Evolutionary conservation across 2,888 invertebrate genomes (phyloP).

Genomic region (Dolichomitus sp.): DNA sequence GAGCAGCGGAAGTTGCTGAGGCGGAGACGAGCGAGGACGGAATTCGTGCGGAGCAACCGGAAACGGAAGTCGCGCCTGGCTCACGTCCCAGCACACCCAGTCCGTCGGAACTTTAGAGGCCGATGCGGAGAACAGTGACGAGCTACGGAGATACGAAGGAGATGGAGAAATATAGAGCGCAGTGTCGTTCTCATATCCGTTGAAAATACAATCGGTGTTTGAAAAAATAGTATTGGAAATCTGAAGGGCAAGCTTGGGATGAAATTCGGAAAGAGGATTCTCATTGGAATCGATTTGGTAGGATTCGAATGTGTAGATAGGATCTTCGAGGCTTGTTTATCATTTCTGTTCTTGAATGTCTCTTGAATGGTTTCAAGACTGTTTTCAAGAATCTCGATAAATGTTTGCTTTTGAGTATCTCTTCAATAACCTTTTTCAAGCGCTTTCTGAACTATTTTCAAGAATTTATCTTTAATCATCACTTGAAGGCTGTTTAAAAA

Average conservation of each 20-base stretch:
- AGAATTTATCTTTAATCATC: too few relatives aligned
- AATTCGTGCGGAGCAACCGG: slow-evolving; percentile 62
- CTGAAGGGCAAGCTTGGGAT: not conserved
- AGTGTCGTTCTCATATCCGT: slow-evolving; percentile 29
- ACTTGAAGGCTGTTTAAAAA: too few relatives aligned
- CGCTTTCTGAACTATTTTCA: too few relatives aligned
- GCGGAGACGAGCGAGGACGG: slow-evolving; percentile 43
- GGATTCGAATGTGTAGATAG: not conserved
- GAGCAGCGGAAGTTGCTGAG: slow-evolving; percentile 64
- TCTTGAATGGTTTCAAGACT: not conserved
- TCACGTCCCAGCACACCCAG: slow-evolving; percentile 41
- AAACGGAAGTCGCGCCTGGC: slow-evolving; percentile 65
- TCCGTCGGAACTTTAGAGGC: slow-evolving; percentile 50
- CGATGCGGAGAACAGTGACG: slow-evolving; percentile 29
- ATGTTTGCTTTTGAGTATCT: too few relatives aligned
- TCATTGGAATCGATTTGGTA: not conserved
- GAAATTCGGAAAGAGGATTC: not conserved
- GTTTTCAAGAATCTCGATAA: too few relatives aligned
- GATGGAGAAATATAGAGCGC: slow-evolving; percentile 33
- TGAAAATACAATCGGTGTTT: not conserved
- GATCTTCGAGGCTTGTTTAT: not conserved
- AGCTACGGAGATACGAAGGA: slow-evolving; percentile 36
- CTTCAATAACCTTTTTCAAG: too few relatives aligned
- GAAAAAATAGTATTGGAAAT: not conserved
- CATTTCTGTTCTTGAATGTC: not conserved